Percentiles rank a stretch among this genome's conserved stretches.
Conservation (phyloP, 1,140 invertebrate genomes). For the Atopsyche davidsoni region DNA sequence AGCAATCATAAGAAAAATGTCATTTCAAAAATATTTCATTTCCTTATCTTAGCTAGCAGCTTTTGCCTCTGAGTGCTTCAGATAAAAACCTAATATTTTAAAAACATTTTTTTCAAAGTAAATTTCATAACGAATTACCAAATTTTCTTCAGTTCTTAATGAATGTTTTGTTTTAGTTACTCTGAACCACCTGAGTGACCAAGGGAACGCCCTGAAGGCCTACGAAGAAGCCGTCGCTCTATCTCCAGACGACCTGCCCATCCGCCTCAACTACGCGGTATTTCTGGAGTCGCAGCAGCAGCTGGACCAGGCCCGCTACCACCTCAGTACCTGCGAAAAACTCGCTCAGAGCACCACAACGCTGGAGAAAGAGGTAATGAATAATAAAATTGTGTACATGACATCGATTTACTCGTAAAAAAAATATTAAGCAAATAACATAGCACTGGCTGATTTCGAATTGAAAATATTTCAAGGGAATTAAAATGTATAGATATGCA, state of each 20-base stretch:
- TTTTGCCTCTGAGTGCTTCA: neutral
- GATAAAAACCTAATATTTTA: neutral
- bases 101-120: no score
- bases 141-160: no score
- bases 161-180: conserved; percentile 31
- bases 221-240: conserved; percentile 33
- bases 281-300: conserved; percentile 15
- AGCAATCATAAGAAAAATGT: no score
- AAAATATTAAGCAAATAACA: no score
- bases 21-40: no score
- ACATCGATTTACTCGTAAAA: no score
- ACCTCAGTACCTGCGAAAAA: conserved; percentile 15
- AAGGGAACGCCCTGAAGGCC: conserved; percentile 35
- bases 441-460: no score
- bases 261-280: conserved; percentile 22
- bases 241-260: conserved; percentile 30
- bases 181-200: conserved; percentile 34
- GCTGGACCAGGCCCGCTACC: conserved; percentile 18
- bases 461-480: no score
- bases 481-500: no score
- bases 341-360: conserved; percentile 7
- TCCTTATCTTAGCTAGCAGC: neutral
- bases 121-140: no score
- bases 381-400: no score
- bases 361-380: conserved; percentile 23